Evolutionary conservation across 2,797 vertebrate species (phyloP).

Genomic region (Nothura maculosa): DNA sequence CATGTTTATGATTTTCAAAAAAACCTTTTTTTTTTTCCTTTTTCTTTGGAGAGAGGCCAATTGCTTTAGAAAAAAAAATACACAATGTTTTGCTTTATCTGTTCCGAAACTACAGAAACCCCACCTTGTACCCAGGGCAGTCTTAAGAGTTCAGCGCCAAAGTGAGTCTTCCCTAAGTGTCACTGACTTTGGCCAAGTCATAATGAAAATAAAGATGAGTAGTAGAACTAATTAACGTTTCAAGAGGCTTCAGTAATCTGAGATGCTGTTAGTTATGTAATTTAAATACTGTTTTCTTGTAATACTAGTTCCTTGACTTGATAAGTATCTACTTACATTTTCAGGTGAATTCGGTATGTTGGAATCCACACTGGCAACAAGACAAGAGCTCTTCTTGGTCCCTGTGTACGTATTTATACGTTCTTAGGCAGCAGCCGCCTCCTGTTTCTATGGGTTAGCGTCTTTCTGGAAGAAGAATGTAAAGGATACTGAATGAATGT

Average conservation of each 20-base stretch:
- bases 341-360: not conserved
- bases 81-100: not conserved
- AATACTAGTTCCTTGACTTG: constrained; percentile 32
- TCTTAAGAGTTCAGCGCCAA: not conserved
- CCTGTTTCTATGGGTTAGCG: not conserved
- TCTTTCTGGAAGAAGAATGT: not conserved
- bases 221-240: constrained; percentile 1
- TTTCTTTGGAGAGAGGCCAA: not conserved
- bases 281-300: constrained; percentile 42
- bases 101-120: not conserved
- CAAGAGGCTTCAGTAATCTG: constrained; percentile 18
- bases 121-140: not conserved
- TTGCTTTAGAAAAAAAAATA: not conserved
- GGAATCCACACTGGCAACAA: not conserved
- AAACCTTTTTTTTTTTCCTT: too few relatives aligned
- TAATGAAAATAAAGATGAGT: constrained; percentile 7
- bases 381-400: not conserved
- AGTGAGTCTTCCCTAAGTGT: not conserved
- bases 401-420: not conserved
- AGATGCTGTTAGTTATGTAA: constrained; percentile 9
- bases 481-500: not conserved
- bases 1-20: not conserved
- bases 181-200: not conserved
- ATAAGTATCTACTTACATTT: constrained; percentile 24
- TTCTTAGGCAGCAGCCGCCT: not conserved